Evolutionary conservation across 2,113 vertebrate genomes (phyloP).

Genomic region (Phrynosoma blainvillii): DNA sequence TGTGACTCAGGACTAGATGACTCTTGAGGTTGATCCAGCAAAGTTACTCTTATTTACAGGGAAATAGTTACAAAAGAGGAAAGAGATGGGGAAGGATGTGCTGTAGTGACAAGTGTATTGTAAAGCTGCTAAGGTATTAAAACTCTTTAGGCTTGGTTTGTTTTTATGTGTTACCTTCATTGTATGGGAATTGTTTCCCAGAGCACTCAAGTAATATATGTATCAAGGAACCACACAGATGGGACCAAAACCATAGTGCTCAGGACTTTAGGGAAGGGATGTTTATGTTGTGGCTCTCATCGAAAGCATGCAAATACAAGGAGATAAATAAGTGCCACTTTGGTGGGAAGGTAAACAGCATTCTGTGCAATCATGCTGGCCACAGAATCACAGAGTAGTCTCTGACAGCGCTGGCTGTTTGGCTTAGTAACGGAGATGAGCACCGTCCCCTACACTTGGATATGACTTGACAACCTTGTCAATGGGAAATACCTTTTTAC

Average conservation of each 20-base stretch:
- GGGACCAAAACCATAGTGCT: neutral
- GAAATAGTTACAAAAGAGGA: neutral
- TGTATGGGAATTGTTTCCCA: neutral
- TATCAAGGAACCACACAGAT: neutral
- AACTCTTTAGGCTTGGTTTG: neutral
- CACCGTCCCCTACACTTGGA: no score
- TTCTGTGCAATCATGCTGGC: no score
- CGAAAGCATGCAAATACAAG: no score
- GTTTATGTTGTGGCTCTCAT: no score
- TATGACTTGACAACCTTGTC: no score
- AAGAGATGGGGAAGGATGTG: neutral
- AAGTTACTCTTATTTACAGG: neutral
- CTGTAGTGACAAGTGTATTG: neutral
- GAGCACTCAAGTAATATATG: neutral
- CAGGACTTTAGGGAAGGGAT: neutral
- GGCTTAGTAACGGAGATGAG: no score
- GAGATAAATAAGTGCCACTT: no score
- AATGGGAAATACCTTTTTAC: no score
- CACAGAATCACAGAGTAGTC: no score
- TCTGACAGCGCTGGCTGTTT: no score
- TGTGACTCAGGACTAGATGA: no score
- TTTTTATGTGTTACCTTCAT: neutral
- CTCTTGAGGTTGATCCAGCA: neutral
- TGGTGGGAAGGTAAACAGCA: no score
- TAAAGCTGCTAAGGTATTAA: neutral